Conservation (phyloP, 2,113 vertebrate species). For the Gallinago undulata region DNA sequence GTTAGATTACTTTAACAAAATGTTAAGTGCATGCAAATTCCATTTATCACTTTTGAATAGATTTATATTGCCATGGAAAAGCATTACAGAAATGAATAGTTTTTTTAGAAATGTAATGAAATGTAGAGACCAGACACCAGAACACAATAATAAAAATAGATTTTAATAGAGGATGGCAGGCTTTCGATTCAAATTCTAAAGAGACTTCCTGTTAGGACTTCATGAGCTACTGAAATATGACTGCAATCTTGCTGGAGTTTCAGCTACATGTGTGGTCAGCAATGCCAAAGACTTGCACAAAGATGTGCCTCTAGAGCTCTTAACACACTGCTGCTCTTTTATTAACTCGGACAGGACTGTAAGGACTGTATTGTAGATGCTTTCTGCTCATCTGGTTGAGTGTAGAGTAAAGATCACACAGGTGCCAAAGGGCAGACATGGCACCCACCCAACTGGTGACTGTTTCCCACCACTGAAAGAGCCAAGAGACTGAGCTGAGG, state of each 20-base stretch:
- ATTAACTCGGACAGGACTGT: not conserved
- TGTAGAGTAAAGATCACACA: not conserved
- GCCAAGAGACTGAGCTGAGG: not conserved
- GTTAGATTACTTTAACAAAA: not conserved
- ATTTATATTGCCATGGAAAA: not conserved
- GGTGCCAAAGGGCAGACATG: not conserved
- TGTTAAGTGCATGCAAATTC: not conserved
- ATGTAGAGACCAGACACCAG: not conserved
- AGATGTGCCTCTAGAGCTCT: not conserved
- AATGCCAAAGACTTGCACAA: not conserved
- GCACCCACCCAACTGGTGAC: not conserved
- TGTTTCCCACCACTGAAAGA: not conserved
- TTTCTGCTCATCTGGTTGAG: not conserved
- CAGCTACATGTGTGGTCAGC: not conserved
- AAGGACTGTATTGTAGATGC: not conserved
- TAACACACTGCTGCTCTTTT: not conserved
- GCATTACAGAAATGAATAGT: not conserved
- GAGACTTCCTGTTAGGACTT: not conserved
- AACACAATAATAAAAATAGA: not conserved
- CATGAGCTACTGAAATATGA: not conserved
- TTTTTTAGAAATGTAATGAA: not conserved
- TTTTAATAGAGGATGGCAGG: not conserved
- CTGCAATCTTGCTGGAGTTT: not conserved
- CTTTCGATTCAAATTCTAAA: not conserved
- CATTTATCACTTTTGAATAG: not conserved